Base-by-base conservation (phyloP, 2,113 vertebrate genomes). In the Gallinago media region DNA sequence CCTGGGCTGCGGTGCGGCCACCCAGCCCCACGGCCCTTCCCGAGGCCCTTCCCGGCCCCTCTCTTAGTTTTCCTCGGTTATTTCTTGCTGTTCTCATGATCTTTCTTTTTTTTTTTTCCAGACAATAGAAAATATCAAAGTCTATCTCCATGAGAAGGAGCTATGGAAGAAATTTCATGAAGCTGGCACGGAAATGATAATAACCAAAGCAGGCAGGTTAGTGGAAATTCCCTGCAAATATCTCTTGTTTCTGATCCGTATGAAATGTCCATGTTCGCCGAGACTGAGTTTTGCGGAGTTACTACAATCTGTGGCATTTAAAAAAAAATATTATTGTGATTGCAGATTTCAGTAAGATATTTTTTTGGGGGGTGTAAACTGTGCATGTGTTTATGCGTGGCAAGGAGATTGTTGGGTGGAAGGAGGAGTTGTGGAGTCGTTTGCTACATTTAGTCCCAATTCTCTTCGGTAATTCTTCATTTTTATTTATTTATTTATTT, bases 141-240 rank as follows among this genome's bases (percentile, higher is more conserved):
- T 99, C 70, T 98, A 98, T 96, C 98, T 99, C 93, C 99, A 99
- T 21, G 99, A 99, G 97, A 98, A 99, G 90, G 99, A 99, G 61
- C 98, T 99, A 89, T 99, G 99, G 99, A 99, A 99, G 98, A 99
- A 99, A 97, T 99, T 99, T 92, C 99, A 99, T 67, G 99, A 99
- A 94, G 99, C 99, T 11, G 99, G 99, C 72, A 99, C 99, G 0
- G 99, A 99, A 98, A 99, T 99, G 99, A 99, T 99, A 97, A 99
- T 99, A 94, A 99, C 99, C 58, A 99, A 99, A 98, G 99, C 99
- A 65, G 99, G 99, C 98, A 99, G 99, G 99, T 99, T 79, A 98
- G 99, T 98, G 76, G 68, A 95, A 94, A 89, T 65, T 74, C 52
- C n/a, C n/a, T 2, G 4, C 1, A 4, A 75, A 52, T 3, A 2